These are phyloP conservation scores for Margarornis squamiger DNA, from an alignment of 2,797 vertebrate species.

Conservation along the genomic window DNA sequence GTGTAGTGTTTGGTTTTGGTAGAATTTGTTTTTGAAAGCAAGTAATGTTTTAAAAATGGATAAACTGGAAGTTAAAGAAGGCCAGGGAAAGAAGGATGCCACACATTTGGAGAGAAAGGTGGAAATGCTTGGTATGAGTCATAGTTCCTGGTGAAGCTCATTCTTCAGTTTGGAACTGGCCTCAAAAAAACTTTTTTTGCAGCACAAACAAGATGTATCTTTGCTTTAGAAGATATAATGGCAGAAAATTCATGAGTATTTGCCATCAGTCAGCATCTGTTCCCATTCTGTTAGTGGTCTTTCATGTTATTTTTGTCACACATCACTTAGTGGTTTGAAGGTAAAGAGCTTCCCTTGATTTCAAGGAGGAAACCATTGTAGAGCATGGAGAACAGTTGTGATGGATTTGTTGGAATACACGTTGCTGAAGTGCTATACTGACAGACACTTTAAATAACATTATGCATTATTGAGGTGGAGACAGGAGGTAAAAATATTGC, in stretches of 20 bases:
- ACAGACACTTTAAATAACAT: not conserved
- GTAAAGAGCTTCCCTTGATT: not conserved
- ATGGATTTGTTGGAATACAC: not conserved
- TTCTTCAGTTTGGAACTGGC: not conserved
- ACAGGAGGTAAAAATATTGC: not conserved
- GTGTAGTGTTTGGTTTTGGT: not conserved
- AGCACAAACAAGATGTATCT: not conserved
- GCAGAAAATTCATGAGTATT: not conserved
- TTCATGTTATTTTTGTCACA: not conserved
- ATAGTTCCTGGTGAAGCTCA: not conserved
- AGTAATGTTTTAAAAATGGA: not conserved
- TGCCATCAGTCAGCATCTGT: not conserved
- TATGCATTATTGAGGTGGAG: not conserved
- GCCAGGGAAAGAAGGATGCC: not conserved
- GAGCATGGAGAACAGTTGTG: not conserved
- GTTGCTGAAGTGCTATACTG: not conserved
- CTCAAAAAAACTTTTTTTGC: not conserved
- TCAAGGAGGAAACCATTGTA: not conserved
- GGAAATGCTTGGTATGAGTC: conserved; percentile 5
- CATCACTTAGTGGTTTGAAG: not conserved
- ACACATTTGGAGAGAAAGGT: not conserved
- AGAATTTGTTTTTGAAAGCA: not conserved
- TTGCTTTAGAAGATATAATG: not conserved
- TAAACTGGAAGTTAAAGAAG: not conserved
- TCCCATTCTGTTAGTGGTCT: not conserved